Percentiles rank a stretch among this genome's conserved stretches.
phyloP scores from a whole-genome alignment of 2,888 invertebrate genomes.

The Eupithecia inturbata region DNA sequence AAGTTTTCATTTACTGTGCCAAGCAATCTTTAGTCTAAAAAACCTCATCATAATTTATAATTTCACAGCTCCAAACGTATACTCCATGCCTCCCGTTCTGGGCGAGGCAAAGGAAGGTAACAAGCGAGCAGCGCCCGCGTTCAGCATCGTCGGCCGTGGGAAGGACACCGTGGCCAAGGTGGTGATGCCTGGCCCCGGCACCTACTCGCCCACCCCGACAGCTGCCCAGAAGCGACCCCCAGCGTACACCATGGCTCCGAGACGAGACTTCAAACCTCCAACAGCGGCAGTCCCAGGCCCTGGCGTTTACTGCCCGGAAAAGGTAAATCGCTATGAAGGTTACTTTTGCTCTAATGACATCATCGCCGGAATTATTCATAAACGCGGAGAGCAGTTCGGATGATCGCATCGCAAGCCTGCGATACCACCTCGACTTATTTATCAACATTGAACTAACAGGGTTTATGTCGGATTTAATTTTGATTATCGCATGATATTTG shows the following conservation, averaged over 20 bases:
- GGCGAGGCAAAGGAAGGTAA: conserved; percentile 82
- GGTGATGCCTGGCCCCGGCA: conserved; percentile 92
- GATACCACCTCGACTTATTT: background rate
- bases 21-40: background rate
- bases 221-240: conserved; percentile 85
- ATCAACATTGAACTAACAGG: conserved; percentile 1
- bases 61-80: conserved; percentile 92
- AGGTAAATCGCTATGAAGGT: conserved; percentile 59
- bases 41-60: background rate
- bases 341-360: conserved; percentile 43
- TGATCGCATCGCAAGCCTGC: conserved; percentile 33
- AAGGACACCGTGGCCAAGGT: conserved; percentile 79
- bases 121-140: conserved; percentile 91
- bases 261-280: conserved; percentile 69
- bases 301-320: conserved; percentile 87
- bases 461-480: background rate
- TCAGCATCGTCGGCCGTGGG: conserved; percentile 93
- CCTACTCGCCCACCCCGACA: conserved; percentile 85
- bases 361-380: conserved; percentile 43
- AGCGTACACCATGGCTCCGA: conserved; percentile 92
- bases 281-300: conserved; percentile 82
- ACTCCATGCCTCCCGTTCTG: conserved; percentile 92
- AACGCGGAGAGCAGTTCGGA: conserved; percentile 21
- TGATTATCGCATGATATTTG: background rate
- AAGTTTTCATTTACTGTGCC: background rate